Evolutionary conservation across 2,113 vertebrate genomes (phyloP).

Genomic region (Nanorana parkeri): DNA sequence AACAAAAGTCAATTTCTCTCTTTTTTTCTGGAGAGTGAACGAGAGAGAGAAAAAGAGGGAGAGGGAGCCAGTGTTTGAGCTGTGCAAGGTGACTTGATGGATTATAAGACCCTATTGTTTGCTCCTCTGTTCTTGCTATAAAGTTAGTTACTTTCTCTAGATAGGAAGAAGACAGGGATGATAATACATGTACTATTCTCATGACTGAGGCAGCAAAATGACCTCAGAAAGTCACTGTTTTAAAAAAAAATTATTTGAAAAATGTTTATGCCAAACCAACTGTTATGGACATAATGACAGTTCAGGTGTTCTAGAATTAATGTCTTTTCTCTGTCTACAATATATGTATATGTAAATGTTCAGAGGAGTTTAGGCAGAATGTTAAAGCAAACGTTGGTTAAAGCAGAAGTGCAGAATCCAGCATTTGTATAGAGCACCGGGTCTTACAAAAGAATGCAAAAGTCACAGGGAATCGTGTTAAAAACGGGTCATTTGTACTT

Average conservation of each 20-base stretch:
- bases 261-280: not conserved
- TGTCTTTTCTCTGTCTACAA: not conserved
- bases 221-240: conserved; percentile 7
- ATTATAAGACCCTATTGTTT: conserved; percentile 73
- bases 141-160: conserved; percentile 68
- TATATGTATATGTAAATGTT: not conserved
- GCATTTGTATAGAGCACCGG: conserved; percentile 30
- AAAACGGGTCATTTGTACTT: conserved; percentile 56
- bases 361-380: not conserved
- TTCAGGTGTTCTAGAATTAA: not conserved
- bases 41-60: conserved; percentile 43
- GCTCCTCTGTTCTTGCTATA: conserved; percentile 70
- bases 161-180: conserved; percentile 58
- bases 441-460: conserved; percentile 51
- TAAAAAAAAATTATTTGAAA: no score
- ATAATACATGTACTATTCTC: not conserved
- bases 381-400: not conserved
- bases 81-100: conserved; percentile 89
- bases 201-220: conserved; percentile 5
- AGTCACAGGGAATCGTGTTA: conserved; percentile 57
- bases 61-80: conserved; percentile 84
- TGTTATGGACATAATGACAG: conserved; percentile 2
- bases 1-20: conserved; percentile 99
- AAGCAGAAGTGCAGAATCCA: conserved; percentile 2
- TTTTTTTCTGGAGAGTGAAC: conserved; percentile 39